phyloP scores from a whole-genome alignment of 2,888 invertebrate genomes.

The Cecidostiba fungosa region DNA sequence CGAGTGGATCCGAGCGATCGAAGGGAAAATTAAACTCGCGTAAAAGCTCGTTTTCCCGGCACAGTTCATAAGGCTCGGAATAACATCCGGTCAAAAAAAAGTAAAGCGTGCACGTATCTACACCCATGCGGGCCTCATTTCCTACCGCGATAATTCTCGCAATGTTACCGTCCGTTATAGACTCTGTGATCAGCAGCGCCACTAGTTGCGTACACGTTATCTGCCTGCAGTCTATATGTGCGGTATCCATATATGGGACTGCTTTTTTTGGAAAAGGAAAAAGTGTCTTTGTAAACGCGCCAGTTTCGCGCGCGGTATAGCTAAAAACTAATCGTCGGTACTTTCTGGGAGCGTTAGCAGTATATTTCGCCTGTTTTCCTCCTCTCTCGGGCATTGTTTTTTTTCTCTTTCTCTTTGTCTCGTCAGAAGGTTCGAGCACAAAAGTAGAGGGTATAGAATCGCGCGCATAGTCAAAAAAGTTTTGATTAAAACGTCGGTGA shows the following conservation, averaged over 20 bases:
- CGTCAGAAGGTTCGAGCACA: background rate
- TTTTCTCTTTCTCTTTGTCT: background rate
- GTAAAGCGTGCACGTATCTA: background rate
- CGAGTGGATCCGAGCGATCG: too few relatives aligned
- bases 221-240: background rate
- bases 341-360: background rate
- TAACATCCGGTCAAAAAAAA: background rate
- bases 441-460: background rate
- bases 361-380: background rate
- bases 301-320: background rate
- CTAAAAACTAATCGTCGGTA: slow-evolving; percentile 5
- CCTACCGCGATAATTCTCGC: background rate
- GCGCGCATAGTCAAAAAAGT: slow-evolving; percentile 14
- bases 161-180: background rate
- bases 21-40: background rate
- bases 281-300: background rate
- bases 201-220: slow-evolving; percentile 65
- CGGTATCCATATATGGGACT: background rate
- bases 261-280: background rate
- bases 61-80: background rate
- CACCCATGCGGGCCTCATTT: background rate
- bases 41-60: background rate
- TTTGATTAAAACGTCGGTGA: slow-evolving; percentile 5
- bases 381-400: background rate
- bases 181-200: slow-evolving; percentile 61